phyloP scores from a whole-genome alignment of 2,888 invertebrate species.

The Pyrochroa serraticornis region DNA sequence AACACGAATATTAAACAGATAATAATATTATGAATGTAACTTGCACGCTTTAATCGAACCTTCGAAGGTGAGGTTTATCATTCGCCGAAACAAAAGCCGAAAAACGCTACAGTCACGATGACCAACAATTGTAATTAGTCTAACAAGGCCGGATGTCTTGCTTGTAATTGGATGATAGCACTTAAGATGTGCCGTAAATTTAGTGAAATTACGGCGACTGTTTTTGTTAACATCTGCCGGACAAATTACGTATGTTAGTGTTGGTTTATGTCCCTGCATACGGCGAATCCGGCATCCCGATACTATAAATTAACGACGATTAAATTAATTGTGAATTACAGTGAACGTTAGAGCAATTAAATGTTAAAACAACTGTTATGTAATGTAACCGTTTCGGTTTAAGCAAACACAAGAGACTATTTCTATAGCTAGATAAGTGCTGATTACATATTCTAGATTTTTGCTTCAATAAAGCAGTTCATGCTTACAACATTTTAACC shows the following conservation, averaged over 20 bases:
- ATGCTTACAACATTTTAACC: no score
- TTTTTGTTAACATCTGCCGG: background rate
- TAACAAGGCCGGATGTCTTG: constrained; percentile 40
- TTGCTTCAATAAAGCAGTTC: no score
- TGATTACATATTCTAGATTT: no score
- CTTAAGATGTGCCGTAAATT: constrained; percentile 24
- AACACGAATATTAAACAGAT: constrained; percentile 39
- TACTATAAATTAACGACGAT: constrained; percentile 7
- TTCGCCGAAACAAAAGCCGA: constrained; percentile 2
- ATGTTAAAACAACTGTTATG: constrained; percentile 19
- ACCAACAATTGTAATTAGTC: constrained; percentile 35
- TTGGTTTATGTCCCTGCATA: background rate
- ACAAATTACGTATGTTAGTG: no score
- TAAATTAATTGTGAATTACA: constrained; percentile 19
- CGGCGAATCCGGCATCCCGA: background rate
- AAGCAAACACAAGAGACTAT: constrained; percentile 14
- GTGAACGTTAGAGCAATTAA: constrained; percentile 16
- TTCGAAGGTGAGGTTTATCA: background rate
- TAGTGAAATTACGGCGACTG: background rate
- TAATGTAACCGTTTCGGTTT: constrained; percentile 12
- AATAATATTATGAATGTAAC: constrained; percentile 36
- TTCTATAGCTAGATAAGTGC: constrained; percentile 3
- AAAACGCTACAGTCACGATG: constrained; percentile 12
- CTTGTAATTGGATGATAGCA: constrained; percentile 40
- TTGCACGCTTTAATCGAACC: constrained; percentile 32